These are phyloP conservation scores for Myiotriccus ornatus DNA, from an alignment of 2,797 vertebrate species.

Conservation along the genomic window DNA sequence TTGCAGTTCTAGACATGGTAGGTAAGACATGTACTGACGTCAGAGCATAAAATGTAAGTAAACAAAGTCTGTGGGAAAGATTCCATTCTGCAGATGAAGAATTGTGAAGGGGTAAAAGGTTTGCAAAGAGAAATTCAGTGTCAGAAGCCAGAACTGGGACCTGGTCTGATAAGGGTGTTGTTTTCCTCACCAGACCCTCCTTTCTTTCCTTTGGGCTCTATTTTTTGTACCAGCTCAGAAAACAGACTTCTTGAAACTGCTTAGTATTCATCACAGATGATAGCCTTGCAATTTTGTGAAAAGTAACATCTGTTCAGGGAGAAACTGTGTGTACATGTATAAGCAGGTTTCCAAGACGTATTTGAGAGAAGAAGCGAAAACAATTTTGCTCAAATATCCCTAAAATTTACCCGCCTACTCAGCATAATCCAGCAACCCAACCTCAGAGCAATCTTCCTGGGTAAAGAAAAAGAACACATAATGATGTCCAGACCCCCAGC, in stretches of 20 bases:
- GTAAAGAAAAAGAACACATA: neutral
- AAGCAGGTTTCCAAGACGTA: neutral
- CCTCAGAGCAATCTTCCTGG: neutral
- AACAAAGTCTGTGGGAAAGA: neutral
- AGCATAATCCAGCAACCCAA: neutral
- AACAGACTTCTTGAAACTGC: neutral
- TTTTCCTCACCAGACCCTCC: neutral
- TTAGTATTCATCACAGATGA: slow-evolving; percentile 15
- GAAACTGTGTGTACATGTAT: neutral
- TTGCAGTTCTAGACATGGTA: neutral
- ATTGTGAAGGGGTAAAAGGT: neutral
- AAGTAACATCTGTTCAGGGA: slow-evolving; percentile 30
- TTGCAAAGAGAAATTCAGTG: neutral
- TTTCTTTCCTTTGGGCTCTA: neutral
- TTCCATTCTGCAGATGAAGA: neutral
- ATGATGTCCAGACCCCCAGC: neutral
- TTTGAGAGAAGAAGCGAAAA: neutral
- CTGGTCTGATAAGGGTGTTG: neutral
- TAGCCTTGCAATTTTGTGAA: slow-evolving; percentile 10
- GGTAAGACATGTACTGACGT: neutral
- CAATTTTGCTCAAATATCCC: neutral
- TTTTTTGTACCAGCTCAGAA: neutral
- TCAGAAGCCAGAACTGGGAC: neutral
- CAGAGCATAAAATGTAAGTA: neutral
- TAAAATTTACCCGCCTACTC: neutral